Evolutionary conservation across 1,140 invertebrate genomes (phyloP).

Genomic region (Zaprionus tsacasi): DNA sequence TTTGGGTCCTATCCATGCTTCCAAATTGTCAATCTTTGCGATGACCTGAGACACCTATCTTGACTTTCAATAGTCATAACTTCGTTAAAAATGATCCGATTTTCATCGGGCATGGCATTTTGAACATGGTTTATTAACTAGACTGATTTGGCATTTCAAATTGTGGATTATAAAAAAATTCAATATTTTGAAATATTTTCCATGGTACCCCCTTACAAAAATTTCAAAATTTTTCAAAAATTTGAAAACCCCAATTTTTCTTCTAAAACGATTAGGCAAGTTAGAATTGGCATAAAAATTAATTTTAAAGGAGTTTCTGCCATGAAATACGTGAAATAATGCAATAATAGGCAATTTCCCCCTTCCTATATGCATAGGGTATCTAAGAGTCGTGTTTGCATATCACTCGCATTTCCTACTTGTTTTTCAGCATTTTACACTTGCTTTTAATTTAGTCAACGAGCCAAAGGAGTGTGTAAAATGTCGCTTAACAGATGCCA

Average conservation of each 20-base stretch:
- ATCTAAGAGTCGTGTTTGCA: not conserved
- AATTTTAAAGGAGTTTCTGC: not conserved
- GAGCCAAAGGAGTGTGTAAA: conserved; percentile 56
- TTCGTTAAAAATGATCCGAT: not conserved
- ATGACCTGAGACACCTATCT: too few species aligned
- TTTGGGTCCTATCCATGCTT: too few species aligned
- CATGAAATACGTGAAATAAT: not conserved
- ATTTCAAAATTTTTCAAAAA: not conserved
- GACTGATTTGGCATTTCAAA: not conserved
- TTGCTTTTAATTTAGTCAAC: conserved; percentile 75
- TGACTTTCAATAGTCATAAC: not conserved
- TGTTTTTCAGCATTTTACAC: conserved; percentile 3
- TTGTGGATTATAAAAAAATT: not conserved
- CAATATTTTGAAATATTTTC: not conserved
- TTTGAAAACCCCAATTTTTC: not conserved
- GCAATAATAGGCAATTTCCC: not conserved
- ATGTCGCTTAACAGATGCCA: conserved; percentile 32
- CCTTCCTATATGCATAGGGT: not conserved
- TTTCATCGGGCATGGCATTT: not conserved
- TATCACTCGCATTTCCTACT: not conserved
- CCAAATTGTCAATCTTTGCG: too few species aligned
- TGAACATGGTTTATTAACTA: not conserved
- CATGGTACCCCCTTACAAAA: not conserved
- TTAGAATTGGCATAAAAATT: not conserved
- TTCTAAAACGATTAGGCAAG: not conserved